phyloP scores from a whole-genome alignment of 2,113 vertebrate genomes.

The Lonchura striata region DNA sequence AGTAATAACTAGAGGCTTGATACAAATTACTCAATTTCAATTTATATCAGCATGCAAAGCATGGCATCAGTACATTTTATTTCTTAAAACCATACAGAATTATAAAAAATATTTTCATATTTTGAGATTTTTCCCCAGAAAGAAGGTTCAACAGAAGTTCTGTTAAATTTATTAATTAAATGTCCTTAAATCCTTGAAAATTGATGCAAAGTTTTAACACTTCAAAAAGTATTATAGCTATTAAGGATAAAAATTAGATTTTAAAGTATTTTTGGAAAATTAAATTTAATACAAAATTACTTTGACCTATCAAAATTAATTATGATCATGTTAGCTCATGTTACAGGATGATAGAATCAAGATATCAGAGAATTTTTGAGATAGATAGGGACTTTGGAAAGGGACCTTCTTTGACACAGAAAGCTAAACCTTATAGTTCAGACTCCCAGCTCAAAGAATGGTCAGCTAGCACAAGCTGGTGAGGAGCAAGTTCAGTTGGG shows the following conservation, averaged over 20 bases:
- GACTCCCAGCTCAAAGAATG: neutral
- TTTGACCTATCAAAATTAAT: neutral
- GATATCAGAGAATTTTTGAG: neutral
- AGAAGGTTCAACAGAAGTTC: neutral
- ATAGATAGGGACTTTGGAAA: neutral
- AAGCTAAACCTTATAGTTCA: neutral
- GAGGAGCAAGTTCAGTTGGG: neutral
- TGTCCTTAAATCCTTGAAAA: neutral
- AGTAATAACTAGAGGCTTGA: neutral
- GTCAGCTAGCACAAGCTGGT: neutral
- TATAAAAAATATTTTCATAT: neutral
- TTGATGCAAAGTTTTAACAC: fast-evolving
- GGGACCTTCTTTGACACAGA: neutral
- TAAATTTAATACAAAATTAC: neutral
- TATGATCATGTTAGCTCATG: neutral
- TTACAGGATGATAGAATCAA: too few species aligned
- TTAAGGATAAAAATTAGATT: neutral
- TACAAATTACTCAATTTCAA: neutral
- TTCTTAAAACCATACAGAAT: neutral
- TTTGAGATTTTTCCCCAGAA: neutral
- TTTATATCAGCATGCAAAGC: neutral
- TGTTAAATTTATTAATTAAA: neutral
- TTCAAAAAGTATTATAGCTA: neutral
- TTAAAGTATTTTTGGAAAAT: neutral
- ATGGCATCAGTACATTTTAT: neutral